A percentile compares a stretch with the other conserved stretches of the same genome.
These are phyloP conservation scores for Odocoileus virginianus DNA, from an alignment of 2,113 vertebrate genomes.

Conservation along the genomic window DNA sequence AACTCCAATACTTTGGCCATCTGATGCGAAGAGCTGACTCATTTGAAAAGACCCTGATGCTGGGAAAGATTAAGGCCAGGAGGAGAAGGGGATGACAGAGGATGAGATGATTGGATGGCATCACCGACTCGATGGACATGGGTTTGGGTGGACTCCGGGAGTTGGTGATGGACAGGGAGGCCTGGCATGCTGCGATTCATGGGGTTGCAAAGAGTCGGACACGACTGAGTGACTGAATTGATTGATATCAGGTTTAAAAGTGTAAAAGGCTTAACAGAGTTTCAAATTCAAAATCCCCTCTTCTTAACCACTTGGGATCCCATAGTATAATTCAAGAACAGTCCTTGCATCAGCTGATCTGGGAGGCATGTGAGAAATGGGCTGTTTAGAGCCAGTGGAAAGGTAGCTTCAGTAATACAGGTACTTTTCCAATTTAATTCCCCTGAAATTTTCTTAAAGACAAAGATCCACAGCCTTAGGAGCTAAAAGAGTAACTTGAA, in stretches of 20 bases:
- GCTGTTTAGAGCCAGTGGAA: not conserved
- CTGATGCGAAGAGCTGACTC: too few species aligned
- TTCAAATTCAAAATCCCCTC: not conserved
- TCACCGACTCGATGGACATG: too few species aligned
- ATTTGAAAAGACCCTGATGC: too few species aligned
- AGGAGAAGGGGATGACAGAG: too few species aligned
- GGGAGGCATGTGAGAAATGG: not conserved
- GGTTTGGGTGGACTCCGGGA: too few species aligned
- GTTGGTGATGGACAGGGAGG: too few species aligned
- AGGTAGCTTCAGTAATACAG: not conserved
- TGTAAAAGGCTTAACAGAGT: not conserved
- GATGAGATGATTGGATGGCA: too few species aligned
- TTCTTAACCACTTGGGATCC: not conserved
- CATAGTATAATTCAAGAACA: not conserved
- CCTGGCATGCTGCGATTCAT: rapidly evolving
- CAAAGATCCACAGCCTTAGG: not conserved
- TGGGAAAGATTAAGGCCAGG: too few species aligned
- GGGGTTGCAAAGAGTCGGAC: not conserved
- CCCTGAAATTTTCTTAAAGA: not conserved
- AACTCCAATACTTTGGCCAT: too few species aligned
- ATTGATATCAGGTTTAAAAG: not conserved
- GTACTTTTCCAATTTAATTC: not conserved
- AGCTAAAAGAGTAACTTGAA: not conserved
- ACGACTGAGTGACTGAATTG: not conserved
- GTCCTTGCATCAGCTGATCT: not conserved